phyloP scores from a whole-genome alignment of 2,888 invertebrate species.

The Sisyra nigra region DNA sequence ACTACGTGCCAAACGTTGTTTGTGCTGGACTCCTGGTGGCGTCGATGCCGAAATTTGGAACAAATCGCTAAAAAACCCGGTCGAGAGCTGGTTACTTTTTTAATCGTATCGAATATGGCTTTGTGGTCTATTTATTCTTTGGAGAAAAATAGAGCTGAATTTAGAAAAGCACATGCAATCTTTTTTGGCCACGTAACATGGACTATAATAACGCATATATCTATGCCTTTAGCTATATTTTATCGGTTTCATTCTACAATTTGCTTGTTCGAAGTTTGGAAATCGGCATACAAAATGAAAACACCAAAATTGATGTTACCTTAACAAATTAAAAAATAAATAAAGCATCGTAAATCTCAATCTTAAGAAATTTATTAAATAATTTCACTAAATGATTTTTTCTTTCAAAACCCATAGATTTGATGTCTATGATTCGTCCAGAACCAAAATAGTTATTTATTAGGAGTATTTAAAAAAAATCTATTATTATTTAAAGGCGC shows the following conservation, averaged over 20 bases:
- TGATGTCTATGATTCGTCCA: too few relatives aligned
- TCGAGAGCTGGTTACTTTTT: constrained; percentile 69
- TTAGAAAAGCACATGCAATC: constrained; percentile 61
- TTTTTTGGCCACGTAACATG: constrained; percentile 82
- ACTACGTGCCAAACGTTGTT: constrained; percentile 67
- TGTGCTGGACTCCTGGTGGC: constrained; percentile 58
- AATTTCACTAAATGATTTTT: too few relatives aligned
- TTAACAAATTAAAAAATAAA: too few relatives aligned
- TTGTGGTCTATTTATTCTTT: constrained; percentile 77
- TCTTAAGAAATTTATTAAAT: too few relatives aligned
- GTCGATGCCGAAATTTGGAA: constrained; percentile 52
- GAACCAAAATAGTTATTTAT: too few relatives aligned
- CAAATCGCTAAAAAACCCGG: constrained; percentile 65
- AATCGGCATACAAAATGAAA: constrained; percentile 68
- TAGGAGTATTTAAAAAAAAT: too few relatives aligned
- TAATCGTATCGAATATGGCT: constrained; percentile 66
- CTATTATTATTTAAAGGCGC: too few relatives aligned
- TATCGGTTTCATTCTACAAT: constrained; percentile 85
- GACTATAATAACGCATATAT: constrained; percentile 81
- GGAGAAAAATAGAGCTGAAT: constrained; percentile 69
- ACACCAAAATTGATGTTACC: constrained; percentile 13
- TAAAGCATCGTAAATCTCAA: too few relatives aligned
- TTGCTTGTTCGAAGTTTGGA: constrained; percentile 87
- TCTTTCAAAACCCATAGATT: too few relatives aligned
- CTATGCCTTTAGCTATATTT: constrained; percentile 79